These are phyloP conservation scores for Microchirus variegatus DNA, from an alignment of 2,797 vertebrate genomes.

Conservation along the genomic window DNA sequence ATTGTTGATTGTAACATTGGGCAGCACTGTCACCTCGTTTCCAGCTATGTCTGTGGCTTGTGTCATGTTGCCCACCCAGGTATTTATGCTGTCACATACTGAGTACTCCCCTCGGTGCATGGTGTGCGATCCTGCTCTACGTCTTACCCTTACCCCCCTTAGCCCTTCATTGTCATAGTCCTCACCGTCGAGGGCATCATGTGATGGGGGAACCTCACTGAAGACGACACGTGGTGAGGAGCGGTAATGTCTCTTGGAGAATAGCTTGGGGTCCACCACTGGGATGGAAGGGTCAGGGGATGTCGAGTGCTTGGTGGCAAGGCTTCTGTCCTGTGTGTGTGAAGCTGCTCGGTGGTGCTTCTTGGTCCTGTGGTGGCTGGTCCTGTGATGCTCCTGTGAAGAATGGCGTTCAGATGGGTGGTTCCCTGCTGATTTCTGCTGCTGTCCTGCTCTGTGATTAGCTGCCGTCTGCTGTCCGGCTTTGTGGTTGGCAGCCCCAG, in stretches of 20 bases:
- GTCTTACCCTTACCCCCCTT: conserved; percentile 78
- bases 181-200: conserved; percentile 71
- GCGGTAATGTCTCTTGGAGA: conserved; percentile 87
- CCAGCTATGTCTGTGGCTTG: conserved; percentile 93
- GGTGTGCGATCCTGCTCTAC: conserved; percentile 79
- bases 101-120: conserved; percentile 94
- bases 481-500: conserved; percentile 74
- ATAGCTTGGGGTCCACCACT: conserved; percentile 91
- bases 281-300: conserved; percentile 70
- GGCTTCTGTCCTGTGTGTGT: conserved; percentile 44
- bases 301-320: conserved; percentile 11
- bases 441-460: conserved; percentile 75
- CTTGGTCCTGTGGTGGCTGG: conserved; percentile 74
- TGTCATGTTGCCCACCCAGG: conserved; percentile 94
- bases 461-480: conserved; percentile 72
- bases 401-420: conserved; percentile 56
- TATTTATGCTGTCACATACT: conserved; percentile 93
- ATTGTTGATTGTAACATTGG: conserved; percentile 93
- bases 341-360: conserved; percentile 59
- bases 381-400: conserved; percentile 61
- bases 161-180: conserved; percentile 58
- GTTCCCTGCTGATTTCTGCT: conserved; percentile 46
- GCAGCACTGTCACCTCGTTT: conserved; percentile 93
- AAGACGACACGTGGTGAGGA: conserved; percentile 93
- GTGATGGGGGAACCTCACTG: conserved; percentile 87